A percentile compares a stretch with the other conserved stretches of the same genome.
Conservation (phyloP, 2,888 invertebrate species). For the Pterobdella sp. region DNA sequence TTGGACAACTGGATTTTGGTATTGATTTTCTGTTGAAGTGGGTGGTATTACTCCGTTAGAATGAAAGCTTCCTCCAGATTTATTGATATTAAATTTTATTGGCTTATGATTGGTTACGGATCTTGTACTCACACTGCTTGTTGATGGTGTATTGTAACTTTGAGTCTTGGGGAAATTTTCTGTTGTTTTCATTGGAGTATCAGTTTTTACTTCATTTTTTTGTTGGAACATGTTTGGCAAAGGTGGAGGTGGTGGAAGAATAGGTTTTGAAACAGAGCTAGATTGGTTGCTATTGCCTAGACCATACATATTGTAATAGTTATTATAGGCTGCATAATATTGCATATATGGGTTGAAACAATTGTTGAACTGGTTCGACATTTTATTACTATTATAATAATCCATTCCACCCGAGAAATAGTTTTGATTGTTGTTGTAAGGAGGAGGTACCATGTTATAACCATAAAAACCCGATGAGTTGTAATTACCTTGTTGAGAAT, state of each 20-base stretch:
- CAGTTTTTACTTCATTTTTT: neutral
- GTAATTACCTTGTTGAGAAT: neutral
- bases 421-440: too few relatives aligned
- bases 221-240: neutral
- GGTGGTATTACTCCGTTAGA: conserved; percentile 11
- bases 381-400: neutral
- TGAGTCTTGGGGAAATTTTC: too few relatives aligned
- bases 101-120: conserved; percentile 10
- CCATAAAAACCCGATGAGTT: neutral
- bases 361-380: conserved; percentile 9
- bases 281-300: conserved; percentile 17
- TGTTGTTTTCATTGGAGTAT: too few relatives aligned
- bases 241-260: conserved; percentile 31
- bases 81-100: conserved; percentile 13
- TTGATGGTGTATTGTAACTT: too few relatives aligned
- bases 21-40: neutral
- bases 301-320: conserved; percentile 29
- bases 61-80: conserved; percentile 2
- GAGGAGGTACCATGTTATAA: neutral
- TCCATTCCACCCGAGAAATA: neutral
- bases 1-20: neutral
- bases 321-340: conserved; percentile 15
- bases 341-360: conserved; percentile 2
- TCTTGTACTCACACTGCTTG: neutral
- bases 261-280: neutral